phyloP scores from a whole-genome alignment of 2,113 vertebrate species.

The Pachypanchax playfairii region DNA sequence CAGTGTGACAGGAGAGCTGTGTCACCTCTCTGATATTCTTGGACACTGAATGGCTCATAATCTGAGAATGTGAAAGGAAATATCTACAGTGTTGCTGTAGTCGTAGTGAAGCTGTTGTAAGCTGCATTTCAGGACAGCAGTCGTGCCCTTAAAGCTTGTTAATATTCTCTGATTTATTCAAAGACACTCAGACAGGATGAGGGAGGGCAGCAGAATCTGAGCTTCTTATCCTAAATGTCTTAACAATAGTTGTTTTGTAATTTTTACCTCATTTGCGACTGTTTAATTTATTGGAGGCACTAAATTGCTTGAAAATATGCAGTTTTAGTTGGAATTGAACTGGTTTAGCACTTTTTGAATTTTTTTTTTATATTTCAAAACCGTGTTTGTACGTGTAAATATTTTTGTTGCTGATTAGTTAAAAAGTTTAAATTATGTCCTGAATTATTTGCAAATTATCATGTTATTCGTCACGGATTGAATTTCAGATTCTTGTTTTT shows the following conservation, averaged over 20 bases:
- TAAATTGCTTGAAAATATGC: no score
- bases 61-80: slow-evolving; percentile 22
- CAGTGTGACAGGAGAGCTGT: slow-evolving; percentile 45
- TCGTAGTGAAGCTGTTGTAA: not conserved
- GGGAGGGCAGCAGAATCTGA: slow-evolving; percentile 15
- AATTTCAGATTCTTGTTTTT: no score
- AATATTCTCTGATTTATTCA: slow-evolving; percentile 23
- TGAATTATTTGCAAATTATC: no score
- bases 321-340: no score
- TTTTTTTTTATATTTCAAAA: no score
- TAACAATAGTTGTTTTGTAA: no score
- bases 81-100: not conserved
- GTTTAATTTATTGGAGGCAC: slow-evolving; percentile 15
- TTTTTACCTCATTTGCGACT: no score
- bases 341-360: no score
- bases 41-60: slow-evolving; percentile 30
- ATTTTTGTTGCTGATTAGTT: no score
- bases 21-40: slow-evolving; percentile 65
- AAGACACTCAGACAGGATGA: slow-evolving; percentile 39
- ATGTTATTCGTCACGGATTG: no score
- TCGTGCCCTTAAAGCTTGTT: slow-evolving; percentile 8
- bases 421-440: no score
- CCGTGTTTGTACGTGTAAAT: no score
- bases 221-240: slow-evolving; percentile 9
- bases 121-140: slow-evolving; percentile 9